Evolutionary conservation across 2,888 invertebrate genomes (phyloP).

Genomic region (Hesperia comma): DNA sequence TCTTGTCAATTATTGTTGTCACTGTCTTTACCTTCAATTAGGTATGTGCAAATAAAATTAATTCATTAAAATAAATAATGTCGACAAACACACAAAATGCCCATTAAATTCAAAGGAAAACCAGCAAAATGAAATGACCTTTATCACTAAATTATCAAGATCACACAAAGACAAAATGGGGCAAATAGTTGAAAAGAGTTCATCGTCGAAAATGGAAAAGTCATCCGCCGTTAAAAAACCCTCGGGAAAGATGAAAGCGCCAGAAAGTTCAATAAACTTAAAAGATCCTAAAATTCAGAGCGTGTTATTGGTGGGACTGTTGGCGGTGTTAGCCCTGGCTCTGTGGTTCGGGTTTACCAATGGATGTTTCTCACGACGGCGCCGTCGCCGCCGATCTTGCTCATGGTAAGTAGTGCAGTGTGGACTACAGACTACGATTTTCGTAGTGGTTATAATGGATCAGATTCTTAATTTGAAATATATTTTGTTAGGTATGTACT

Average conservation of each 20-base stretch:
- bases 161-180: slow-evolving; percentile 50
- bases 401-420: slow-evolving; percentile 36
- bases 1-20: not conserved
- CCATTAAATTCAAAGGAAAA: not conserved
- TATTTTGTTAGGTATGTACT: too few relatives aligned
- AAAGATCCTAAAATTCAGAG: slow-evolving; percentile 59
- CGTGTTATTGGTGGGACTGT: slow-evolving; percentile 51
- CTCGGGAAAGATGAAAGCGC: slow-evolving; percentile 24
- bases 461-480: too few relatives aligned
- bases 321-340: slow-evolving; percentile 55
- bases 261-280: slow-evolving; percentile 41
- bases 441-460: too few relatives aligned
- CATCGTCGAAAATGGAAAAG: slow-evolving; percentile 49
- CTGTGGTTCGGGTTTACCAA: slow-evolving; percentile 59
- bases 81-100: not conserved
- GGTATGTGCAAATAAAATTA: not conserved
- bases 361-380: slow-evolving; percentile 55
- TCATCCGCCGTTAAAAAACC: slow-evolving; percentile 46
- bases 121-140: slow-evolving; percentile 13
- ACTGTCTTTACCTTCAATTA: not conserved
- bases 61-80: not conserved
- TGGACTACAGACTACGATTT: too few relatives aligned
- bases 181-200: slow-evolving; percentile 47
- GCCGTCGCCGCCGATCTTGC: slow-evolving; percentile 50
- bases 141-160: not conserved